Conservation (phyloP, 2,113 vertebrate species). For the Canis aureus region DNA sequence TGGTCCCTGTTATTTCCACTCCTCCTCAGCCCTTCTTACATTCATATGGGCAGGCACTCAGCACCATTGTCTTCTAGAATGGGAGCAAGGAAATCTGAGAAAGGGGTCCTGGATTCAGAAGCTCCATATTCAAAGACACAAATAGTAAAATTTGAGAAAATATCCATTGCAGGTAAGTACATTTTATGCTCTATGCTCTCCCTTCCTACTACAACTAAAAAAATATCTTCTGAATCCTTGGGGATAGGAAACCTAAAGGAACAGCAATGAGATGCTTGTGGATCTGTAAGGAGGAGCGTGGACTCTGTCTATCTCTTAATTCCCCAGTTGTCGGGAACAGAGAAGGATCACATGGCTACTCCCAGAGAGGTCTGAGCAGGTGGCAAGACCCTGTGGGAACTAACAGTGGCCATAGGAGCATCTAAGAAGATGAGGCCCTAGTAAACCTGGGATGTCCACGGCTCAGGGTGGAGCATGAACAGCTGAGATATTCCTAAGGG, state of each 20-base stretch:
- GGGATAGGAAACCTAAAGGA: neutral
- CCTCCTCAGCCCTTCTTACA: no score
- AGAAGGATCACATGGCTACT: neutral
- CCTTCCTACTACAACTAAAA: neutral
- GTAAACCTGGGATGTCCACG: neutral
- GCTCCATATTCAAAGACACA: neutral
- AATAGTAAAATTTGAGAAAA: neutral
- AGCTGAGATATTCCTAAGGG: neutral
- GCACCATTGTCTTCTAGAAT: neutral
- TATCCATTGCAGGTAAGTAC: neutral
- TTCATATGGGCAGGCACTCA: neutral
- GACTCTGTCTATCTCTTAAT: no score
- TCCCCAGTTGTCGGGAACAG: neutral
- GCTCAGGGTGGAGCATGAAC: neutral
- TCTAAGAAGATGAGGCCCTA: neutral
- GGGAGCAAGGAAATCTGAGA: neutral
- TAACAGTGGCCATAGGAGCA: neutral
- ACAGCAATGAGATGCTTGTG: neutral
- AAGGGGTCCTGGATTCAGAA: neutral
- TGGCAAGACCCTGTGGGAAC: neutral
- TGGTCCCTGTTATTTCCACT: neutral
- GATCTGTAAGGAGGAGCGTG: rapidly evolving
- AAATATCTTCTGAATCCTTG: neutral
- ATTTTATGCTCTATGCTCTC: neutral
- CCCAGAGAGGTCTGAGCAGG: neutral